A percentile compares a stretch with the other conserved stretches of the same genome.
These are phyloP conservation scores for Pantherophis vulpinus DNA, from an alignment of 2,797 vertebrate species.

Conservation along the genomic window DNA sequence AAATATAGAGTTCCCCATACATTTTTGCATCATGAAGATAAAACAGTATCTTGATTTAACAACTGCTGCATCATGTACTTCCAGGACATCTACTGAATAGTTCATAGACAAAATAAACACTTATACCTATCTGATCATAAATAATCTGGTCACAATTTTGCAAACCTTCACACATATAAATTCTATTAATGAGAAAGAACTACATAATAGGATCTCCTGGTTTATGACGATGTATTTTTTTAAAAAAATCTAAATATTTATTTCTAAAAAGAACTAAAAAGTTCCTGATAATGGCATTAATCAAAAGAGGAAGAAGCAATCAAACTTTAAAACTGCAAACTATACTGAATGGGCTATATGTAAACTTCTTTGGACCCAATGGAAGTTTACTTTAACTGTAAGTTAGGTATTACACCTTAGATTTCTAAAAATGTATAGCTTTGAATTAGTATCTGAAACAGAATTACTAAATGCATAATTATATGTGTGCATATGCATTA, in stretches of 20 bases:
- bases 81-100: background rate
- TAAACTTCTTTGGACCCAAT: background rate
- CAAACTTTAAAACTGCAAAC: background rate
- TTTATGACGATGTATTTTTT: background rate
- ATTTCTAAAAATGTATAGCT: background rate
- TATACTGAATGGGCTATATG: background rate
- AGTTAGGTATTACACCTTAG: background rate
- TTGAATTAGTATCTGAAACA: background rate
- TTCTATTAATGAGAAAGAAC: background rate
- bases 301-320: background rate
- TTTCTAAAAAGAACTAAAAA: background rate
- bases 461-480: background rate
- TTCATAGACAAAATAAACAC: background rate
- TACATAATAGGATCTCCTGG: background rate
- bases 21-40: background rate
- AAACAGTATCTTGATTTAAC: background rate
- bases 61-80: background rate
- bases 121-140: background rate
- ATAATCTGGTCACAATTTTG: background rate
- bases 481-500: background rate
- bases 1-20: background rate
- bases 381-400: background rate
- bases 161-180: background rate
- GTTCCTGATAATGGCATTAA: background rate
- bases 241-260: background rate